Evolutionary conservation across 35 echinoderm and acorn worm species (phyloP).

Genomic region (Chiridota heheva): DNA sequence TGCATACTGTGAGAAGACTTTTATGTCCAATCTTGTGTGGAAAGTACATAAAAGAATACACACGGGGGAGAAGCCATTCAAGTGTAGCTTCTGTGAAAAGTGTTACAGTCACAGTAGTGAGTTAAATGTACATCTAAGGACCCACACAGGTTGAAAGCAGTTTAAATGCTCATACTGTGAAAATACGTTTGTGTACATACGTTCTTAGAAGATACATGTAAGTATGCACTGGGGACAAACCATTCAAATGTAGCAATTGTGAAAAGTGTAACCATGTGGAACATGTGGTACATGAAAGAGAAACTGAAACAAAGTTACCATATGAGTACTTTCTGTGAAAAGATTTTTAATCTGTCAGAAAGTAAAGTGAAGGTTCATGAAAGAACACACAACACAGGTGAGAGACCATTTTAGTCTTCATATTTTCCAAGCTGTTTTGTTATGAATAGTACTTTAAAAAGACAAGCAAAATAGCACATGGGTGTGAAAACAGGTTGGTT

Average conservation of each 20-base stretch:
- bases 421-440: too few species aligned
- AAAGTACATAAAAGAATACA: not conserved
- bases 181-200: not conserved
- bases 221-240: not conserved
- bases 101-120: not conserved
- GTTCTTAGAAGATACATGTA: not conserved
- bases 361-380: too few species aligned
- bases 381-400: too few species aligned
- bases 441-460: too few species aligned
- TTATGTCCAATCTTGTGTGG: not conserved
- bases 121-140: not conserved
- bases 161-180: not conserved
- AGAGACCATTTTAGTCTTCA: too few species aligned
- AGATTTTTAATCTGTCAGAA: too few species aligned
- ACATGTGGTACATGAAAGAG: too few species aligned
- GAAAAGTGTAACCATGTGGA: too few species aligned
- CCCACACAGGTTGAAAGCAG: not conserved
- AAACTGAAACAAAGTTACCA: too few species aligned
- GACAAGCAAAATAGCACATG: too few species aligned
- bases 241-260: constrained; percentile 10
- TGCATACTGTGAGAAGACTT: not conserved
- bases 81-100: not conserved
- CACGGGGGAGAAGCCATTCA: not conserved
- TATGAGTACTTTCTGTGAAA: too few species aligned
- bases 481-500: too few species aligned